phyloP scores from a whole-genome alignment of 2,113 vertebrate genomes.

The Crotalus helleri region DNA sequence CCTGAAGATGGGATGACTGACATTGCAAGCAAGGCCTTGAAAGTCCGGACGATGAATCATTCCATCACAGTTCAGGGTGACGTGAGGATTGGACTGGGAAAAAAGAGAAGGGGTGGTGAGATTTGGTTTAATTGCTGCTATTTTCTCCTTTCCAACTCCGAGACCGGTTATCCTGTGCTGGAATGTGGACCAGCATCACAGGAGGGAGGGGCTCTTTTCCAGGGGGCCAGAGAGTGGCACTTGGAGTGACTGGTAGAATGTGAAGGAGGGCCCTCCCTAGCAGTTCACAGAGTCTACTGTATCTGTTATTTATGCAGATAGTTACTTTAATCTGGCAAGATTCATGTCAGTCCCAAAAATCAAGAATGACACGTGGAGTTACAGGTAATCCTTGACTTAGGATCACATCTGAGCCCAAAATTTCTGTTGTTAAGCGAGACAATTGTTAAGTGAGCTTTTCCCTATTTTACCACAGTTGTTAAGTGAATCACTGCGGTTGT shows the following conservation, averaged over 20 bases:
- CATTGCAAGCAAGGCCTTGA: slow-evolving; percentile 5
- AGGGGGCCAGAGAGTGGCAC: neutral
- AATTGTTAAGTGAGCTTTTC: neutral
- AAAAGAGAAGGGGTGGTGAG: neutral
- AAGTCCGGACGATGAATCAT: neutral
- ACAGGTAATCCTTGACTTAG: neutral
- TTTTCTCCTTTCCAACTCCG: neutral
- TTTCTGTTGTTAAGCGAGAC: neutral
- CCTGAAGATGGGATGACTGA: slow-evolving; percentile 18
- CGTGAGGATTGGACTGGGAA: neutral
- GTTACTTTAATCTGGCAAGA: neutral
- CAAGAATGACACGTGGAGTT: neutral
- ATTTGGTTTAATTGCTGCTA: neutral
- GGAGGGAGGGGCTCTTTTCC: neutral
- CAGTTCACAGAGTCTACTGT: neutral
- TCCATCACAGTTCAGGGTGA: neutral
- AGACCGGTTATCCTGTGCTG: neutral
- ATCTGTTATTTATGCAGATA: neutral
- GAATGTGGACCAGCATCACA: neutral
- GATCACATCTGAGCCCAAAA: neutral
- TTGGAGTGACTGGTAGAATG: neutral
- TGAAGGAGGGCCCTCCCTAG: neutral
- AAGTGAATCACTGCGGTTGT: neutral
- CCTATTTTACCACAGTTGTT: neutral
- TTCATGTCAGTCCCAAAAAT: neutral